Conservation (phyloP, 2,888 invertebrate species). For the Orchesella flavescens region DNA sequence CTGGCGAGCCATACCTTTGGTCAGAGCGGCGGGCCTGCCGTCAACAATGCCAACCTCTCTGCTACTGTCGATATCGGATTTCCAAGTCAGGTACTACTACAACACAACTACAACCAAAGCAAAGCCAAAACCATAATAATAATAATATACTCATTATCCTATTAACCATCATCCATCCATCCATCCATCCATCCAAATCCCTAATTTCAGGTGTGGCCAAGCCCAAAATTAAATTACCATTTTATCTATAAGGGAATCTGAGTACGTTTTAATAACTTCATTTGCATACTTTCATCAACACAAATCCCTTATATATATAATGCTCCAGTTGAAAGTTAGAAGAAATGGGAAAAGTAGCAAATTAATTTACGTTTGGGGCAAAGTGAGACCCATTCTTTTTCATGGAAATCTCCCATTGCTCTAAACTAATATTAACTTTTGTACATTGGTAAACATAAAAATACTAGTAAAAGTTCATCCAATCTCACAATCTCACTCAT, state of each 20-base stretch:
- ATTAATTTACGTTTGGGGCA: not conserved
- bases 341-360: not conserved
- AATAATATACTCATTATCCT: constrained; percentile 6
- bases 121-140: constrained; percentile 16
- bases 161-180: not conserved
- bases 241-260: not conserved
- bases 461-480: not conserved
- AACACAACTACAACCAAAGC: too few species aligned
- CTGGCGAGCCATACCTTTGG: constrained; percentile 70
- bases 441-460: not conserved
- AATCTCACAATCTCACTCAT: too few species aligned
- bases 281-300: not conserved
- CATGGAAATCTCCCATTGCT: not conserved
- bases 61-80: constrained; percentile 59
- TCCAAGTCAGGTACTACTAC: constrained; percentile 60
- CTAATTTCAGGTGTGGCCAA: constrained; percentile 23
- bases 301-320: not conserved
- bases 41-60: constrained; percentile 44
- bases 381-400: constrained; percentile 28
- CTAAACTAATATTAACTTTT: not conserved
- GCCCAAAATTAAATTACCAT: constrained; percentile 5
- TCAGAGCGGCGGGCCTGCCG: constrained; percentile 67
- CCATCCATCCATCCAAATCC: too few species aligned
- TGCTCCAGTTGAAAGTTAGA: not conserved
- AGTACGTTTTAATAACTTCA: not conserved